Evolutionary conservation across 2,797 vertebrate species (phyloP), one percentile per base, ranked within the genome.

Genomic region (Takifugu rubripes): DNA sequence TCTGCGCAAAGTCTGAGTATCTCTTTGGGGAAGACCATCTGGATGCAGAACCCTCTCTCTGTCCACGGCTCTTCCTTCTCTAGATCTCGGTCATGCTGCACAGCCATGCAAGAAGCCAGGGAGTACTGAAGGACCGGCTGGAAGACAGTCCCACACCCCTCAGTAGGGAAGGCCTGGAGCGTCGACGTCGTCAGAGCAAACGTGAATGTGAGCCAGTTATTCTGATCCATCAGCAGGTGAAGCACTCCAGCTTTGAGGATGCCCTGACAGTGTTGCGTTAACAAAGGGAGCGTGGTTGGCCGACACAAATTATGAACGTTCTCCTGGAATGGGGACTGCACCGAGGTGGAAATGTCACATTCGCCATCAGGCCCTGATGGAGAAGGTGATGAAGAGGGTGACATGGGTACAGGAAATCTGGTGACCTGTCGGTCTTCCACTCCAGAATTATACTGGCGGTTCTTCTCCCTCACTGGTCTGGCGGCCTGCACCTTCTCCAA

Each of bases 161-260:
- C 93, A 0, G 92, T 93, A 1, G 93, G 93, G 75, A 96, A 99
- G 3, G 93, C 96, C 87, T 92, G 89, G 8, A 99, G 90, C 42
- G 87, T 80, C 10, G 93, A 91, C 48, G 84, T 87, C 59, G 90
- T 96, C 75, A 99, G 87, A 54, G 98, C 93, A 58, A 98, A 98
- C 0, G 94, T 94, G 77, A 96, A 97, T 7, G 95, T 86, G 64
- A 93, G 91, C 96, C 95, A 98, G 88, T 95, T 95, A 84, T 96
- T 96, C 63, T 94, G 95, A 72, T 95, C 75, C 10, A 90, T 90
- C 58, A 97, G 87, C 75, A 92, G 92, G 68, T 95, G 92, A 5
- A 99, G 92, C 11, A 93, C 89, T 48, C 95, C 96, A 0, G 93
- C 92, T 79, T 92, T 96, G 27, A 98, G 84, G 66, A 93, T 85